Percentiles rank a stretch among this genome's conserved stretches.
Conservation (phyloP, 2,113 vertebrate species). For the Peromyscus polionotus region DNA sequence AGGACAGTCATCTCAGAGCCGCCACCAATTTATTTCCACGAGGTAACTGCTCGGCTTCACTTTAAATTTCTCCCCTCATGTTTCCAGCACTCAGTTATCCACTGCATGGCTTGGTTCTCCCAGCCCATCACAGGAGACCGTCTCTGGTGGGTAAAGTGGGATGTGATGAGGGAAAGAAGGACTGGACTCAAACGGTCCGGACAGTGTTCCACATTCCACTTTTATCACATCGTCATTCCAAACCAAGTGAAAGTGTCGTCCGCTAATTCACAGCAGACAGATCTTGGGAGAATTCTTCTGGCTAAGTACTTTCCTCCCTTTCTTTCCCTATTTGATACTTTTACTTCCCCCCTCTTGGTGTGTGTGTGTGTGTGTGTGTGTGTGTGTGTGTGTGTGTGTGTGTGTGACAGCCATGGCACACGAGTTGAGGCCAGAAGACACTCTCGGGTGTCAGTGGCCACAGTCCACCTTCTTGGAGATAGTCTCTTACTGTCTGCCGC, state of each 20-base stretch:
- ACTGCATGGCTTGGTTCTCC: not conserved
- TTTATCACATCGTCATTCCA: not conserved
- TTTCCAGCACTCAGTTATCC: not conserved
- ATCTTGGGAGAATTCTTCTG: conserved; percentile 47
- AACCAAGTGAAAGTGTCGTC: not conserved
- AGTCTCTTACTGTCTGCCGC: no score
- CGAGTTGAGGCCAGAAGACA: not conserved
- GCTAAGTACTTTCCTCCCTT: not conserved
- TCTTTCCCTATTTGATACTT: not conserved
- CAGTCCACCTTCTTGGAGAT: not conserved
- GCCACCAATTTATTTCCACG: not conserved
- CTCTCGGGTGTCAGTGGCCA: not conserved
- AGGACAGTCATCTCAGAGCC: not conserved
- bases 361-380: not conserved
- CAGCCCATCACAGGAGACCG: not conserved
- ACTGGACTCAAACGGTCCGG: no score
- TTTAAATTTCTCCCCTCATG: not conserved
- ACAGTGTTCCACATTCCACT: not conserved
- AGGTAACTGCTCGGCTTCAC: not conserved
- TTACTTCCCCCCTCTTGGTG: not conserved
- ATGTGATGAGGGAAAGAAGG: not conserved
- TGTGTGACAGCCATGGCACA: not conserved
- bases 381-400: not conserved
- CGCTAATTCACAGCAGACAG: not conserved
- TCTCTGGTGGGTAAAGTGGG: not conserved